A percentile compares a stretch with the other conserved stretches of the same genome.
These are phyloP conservation scores for Thymallus thymallus DNA, from an alignment of 2,113 vertebrate genomes.

Conservation along the genomic window DNA sequence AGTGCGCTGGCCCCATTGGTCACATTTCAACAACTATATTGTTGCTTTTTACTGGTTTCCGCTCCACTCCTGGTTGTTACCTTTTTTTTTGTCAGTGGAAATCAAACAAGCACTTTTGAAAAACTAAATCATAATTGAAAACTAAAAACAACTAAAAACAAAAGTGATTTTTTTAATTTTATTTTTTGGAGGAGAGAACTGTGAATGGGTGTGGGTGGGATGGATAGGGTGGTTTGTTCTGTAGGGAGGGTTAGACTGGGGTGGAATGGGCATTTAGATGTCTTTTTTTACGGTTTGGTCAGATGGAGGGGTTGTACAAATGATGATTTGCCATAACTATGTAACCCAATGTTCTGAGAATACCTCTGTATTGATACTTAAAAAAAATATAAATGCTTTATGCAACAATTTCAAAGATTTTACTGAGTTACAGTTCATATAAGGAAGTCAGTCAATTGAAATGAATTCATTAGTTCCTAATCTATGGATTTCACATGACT, in stretches of 20 bases:
- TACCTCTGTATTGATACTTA: conserved; percentile 47
- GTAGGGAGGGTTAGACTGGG: conserved; percentile 38
- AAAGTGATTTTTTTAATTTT: conserved; percentile 61
- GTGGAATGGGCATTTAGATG: conserved; percentile 63
- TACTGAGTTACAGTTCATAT: too few species aligned
- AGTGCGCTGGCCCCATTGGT: neutral
- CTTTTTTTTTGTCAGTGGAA: conserved; percentile 59
- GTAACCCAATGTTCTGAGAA: conserved; percentile 68
- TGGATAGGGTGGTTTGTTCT: conserved; percentile 21
- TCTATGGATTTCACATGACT: too few species aligned
- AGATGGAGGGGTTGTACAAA: conserved; percentile 61
- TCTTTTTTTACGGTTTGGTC: conserved; percentile 33
- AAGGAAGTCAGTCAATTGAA: too few species aligned
- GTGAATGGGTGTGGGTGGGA: conserved; percentile 61
- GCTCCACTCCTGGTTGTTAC: conserved; percentile 48
- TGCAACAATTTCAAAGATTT: too few species aligned
- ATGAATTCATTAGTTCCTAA: too few species aligned
- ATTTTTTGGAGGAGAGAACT: conserved; percentile 75
- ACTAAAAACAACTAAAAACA: conserved; percentile 58
- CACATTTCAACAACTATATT: conserved; percentile 3
- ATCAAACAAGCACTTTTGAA: conserved; percentile 79
- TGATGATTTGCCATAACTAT: conserved; percentile 62
- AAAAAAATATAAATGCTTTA: too few species aligned
- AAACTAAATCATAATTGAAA: conserved; percentile 62
- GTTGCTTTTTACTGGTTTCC: conserved; percentile 32